Evolutionary conservation across 2,113 vertebrate species (phyloP).

Genomic region (Oceanodroma tethys): DNA sequence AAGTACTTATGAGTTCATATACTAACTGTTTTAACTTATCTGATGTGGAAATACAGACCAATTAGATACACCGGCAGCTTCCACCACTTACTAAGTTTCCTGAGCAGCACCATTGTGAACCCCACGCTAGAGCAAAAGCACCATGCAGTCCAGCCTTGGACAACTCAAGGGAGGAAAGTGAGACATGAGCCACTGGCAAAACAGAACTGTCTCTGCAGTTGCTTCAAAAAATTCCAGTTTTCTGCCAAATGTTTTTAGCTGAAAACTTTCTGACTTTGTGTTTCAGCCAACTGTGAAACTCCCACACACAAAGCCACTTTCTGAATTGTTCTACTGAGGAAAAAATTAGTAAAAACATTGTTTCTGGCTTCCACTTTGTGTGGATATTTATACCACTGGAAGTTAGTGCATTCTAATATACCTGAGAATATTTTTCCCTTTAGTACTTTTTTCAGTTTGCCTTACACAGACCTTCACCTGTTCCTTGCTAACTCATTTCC

Average conservation of each 20-base stretch:
- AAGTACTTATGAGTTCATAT: background rate
- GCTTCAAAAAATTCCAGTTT: background rate
- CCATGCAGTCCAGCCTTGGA: fast-evolving
- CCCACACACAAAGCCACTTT: background rate
- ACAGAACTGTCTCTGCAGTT: background rate
- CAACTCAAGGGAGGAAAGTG: background rate
- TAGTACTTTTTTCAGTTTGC: background rate
- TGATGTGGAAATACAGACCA: background rate
- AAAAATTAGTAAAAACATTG: background rate
- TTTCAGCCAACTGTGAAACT: background rate
- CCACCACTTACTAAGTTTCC: background rate
- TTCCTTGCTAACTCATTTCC: background rate
- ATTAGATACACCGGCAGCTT: fast-evolving
- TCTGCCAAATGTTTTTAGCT: background rate
- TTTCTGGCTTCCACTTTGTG: background rate
- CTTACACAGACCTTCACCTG: background rate
- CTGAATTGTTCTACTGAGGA: background rate
- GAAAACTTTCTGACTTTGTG: background rate
- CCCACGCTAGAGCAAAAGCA: background rate
- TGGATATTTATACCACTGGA: background rate
- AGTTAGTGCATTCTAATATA: background rate
- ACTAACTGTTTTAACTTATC: background rate
- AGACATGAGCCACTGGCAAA: background rate
- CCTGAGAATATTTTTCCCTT: background rate
- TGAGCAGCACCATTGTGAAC: background rate